A percentile compares a stretch with the other conserved stretches of the same genome.
These are phyloP conservation scores for Synanthedon andrenaeformis DNA, from an alignment of 2,888 invertebrate species.

Conservation along the genomic window DNA sequence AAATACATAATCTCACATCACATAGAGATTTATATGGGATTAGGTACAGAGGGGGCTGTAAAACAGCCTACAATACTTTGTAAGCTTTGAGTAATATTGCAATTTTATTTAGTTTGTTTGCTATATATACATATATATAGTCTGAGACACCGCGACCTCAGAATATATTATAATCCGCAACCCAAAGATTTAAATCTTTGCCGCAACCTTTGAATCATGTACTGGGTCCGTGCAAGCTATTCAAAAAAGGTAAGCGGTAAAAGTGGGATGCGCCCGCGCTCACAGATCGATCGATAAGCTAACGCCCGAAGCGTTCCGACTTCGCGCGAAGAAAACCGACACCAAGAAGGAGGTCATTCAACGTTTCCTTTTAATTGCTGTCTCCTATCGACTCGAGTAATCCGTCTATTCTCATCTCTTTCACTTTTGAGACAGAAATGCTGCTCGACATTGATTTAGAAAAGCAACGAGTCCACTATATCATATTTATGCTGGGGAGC, in stretches of 20 bases:
- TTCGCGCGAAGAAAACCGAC: slow-evolving; percentile 37
- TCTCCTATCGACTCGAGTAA: slow-evolving; percentile 40
- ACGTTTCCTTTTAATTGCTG: slow-evolving; percentile 48
- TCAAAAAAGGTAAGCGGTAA: not conserved
- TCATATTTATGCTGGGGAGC: slow-evolving; percentile 27
- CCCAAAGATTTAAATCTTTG: no score
- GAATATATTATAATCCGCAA: no score
- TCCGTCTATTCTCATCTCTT: slow-evolving; percentile 23
- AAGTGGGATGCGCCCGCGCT: slow-evolving; percentile 15
- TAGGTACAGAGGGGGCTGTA: no score
- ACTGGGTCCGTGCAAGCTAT: not conserved
- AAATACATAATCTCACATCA: no score
- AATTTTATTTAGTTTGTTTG: not conserved
- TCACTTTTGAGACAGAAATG: slow-evolving; percentile 39
- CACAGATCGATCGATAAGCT: slow-evolving; percentile 47
- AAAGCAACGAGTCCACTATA: slow-evolving; percentile 31
- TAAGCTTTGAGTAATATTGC: not conserved
- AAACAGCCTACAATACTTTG: no score
- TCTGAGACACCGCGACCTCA: not conserved
- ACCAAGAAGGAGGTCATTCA: slow-evolving; percentile 45
- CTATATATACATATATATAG: not conserved
- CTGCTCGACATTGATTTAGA: slow-evolving; percentile 41
- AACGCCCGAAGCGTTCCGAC: slow-evolving; percentile 36
- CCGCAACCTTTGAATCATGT: not conserved
- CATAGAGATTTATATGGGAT: no score